Evolutionary conservation across 2,888 invertebrate species (phyloP).

Genomic region (Ornithoptera alexandrae): DNA sequence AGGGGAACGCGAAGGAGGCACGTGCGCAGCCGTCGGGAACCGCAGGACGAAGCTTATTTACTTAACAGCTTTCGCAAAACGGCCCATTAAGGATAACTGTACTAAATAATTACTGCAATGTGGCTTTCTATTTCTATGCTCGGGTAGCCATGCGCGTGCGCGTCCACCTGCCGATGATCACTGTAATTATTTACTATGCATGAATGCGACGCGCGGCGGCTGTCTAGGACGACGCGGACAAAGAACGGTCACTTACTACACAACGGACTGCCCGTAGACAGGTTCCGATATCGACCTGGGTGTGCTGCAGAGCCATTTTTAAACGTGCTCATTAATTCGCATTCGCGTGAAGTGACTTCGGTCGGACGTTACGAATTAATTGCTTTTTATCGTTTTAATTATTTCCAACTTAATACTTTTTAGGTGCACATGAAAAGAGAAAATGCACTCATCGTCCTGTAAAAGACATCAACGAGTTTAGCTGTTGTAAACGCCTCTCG

Average conservation of each 20-base stretch:
- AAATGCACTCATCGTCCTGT: background rate
- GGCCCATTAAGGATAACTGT: conserved; percentile 79
- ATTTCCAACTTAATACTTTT: background rate
- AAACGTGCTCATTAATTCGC: conserved; percentile 65
- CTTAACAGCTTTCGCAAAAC: conserved; percentile 79
- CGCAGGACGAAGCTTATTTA: conserved; percentile 76
- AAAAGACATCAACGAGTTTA: conserved; percentile 29
- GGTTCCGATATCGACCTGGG: conserved; percentile 69
- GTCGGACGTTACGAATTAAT: conserved; percentile 49
- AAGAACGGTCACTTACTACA: conserved; percentile 64
- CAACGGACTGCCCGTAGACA: conserved; percentile 59
- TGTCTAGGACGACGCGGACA: conserved; percentile 75
- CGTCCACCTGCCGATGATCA: conserved; percentile 76
- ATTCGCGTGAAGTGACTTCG: conserved; percentile 52
- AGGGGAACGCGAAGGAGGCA: conserved; percentile 30
- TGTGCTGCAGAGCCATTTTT: conserved; percentile 66
- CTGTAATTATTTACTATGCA: conserved; percentile 80
- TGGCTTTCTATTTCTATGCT: conserved; percentile 79
- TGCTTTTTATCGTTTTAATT: conserved; percentile 23
- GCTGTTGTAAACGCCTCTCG: background rate
- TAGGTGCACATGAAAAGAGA: background rate
- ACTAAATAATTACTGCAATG: conserved; percentile 80
- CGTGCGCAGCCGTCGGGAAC: conserved; percentile 64
- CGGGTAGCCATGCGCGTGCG: conserved; percentile 60
- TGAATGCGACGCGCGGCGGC: conserved; percentile 69